Evolutionary conservation across 2,797 vertebrate species (phyloP).

Genomic region (Brachyalestes nurse): DNA sequence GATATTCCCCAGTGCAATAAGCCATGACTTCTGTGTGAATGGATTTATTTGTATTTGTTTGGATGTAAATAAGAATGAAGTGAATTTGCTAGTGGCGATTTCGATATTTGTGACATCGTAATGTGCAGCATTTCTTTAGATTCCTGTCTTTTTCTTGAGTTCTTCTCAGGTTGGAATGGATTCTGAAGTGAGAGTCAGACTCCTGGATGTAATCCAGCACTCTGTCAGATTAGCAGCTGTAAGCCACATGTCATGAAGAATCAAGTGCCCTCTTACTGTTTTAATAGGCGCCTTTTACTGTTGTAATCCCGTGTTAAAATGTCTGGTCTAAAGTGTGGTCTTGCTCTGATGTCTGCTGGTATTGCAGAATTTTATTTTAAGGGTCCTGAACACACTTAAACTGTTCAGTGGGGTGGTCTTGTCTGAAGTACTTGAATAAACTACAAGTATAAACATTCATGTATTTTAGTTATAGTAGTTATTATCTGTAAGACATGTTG

Average conservation of each 20-base stretch:
- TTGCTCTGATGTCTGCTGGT: not conserved
- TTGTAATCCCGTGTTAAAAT: not conserved
- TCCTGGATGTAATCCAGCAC: not conserved
- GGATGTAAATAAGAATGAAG: too few relatives aligned
- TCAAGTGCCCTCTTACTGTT: not conserved
- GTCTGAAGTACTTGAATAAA: too few relatives aligned
- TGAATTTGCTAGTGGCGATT: not conserved
- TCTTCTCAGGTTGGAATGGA: not conserved
- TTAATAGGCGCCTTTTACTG: not conserved
- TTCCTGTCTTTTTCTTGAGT: too few relatives aligned
- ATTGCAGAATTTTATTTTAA: not conserved
- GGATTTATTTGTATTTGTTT: too few relatives aligned
- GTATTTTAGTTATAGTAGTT: too few relatives aligned
- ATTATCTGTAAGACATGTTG: too few relatives aligned
- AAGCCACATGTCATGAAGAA: not conserved
- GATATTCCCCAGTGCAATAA: too few relatives aligned
- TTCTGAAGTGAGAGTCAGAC: not conserved
- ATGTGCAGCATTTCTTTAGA: not conserved
- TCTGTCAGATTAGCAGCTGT: not conserved
- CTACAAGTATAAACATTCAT: too few relatives aligned
- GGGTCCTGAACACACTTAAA: too few relatives aligned
- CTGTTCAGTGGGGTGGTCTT: too few relatives aligned
- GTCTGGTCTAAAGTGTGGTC: not conserved
- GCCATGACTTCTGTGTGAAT: too few relatives aligned
- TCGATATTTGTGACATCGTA: not conserved